These are phyloP conservation scores for Eulacestoma nigropectus DNA, from an alignment of 2,113 vertebrate species.

Conservation along the genomic window DNA sequence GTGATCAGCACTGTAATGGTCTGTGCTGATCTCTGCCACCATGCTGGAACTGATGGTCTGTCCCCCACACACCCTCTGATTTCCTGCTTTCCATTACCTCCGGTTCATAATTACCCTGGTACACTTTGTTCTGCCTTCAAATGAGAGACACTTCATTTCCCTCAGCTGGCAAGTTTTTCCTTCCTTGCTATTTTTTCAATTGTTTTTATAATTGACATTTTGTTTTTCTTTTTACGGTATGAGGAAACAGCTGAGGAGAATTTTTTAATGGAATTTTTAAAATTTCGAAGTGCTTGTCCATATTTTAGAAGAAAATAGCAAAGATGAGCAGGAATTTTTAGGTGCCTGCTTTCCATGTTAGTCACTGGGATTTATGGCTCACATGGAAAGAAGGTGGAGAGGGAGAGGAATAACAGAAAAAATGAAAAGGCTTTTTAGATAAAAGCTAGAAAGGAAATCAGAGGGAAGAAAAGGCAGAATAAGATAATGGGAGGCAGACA, in stretches of 20 bases:
- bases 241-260: not conserved
- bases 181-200: not conserved
- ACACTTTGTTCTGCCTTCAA: not conserved
- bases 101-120: not conserved
- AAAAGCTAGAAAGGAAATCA: not conserved
- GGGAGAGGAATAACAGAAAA: not conserved
- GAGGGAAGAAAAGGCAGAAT: constrained; percentile 2
- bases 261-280: not conserved
- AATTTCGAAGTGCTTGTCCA: not conserved
- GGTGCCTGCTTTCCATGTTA: not conserved
- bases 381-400: not conserved
- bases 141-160: not conserved
- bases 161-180: not conserved
- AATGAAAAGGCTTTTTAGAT: constrained; percentile 6
- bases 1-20: not conserved
- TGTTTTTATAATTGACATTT: not conserved
- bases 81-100: not conserved
- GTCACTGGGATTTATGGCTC: not conserved
- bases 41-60: not conserved
- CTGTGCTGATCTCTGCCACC: not conserved
- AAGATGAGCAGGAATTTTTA: constrained; percentile 9
- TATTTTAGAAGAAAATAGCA: not conserved
- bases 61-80: not conserved
- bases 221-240: not conserved
- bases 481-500: not conserved